These are phyloP conservation scores for Polylopha cassiicola DNA, from an alignment of 2,888 invertebrate genomes.

Conservation along the genomic window DNA sequence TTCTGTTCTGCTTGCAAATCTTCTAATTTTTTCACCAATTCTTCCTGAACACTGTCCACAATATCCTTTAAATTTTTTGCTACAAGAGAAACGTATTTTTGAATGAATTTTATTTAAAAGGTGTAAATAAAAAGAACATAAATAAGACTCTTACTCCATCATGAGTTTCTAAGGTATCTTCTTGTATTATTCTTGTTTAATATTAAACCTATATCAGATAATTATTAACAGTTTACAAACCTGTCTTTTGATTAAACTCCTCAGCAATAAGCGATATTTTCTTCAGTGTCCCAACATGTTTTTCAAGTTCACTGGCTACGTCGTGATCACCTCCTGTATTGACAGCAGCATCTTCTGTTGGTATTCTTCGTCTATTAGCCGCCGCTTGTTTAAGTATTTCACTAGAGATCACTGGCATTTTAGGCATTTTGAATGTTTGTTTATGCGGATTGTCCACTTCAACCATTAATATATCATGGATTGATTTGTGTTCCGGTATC, in stretches of 20 bases:
- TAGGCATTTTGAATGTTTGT: conserved; percentile 50
- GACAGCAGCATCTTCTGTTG: conserved; percentile 47
- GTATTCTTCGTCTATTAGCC: conserved; percentile 33
- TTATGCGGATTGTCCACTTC: conserved; percentile 22
- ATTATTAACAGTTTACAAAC: no score
- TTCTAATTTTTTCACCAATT: conserved; percentile 61
- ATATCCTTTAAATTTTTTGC: conserved; percentile 70
- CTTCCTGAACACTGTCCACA: conserved; percentile 66
- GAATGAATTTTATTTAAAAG: not conserved
- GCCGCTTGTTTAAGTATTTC: conserved; percentile 49
- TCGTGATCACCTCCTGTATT: conserved; percentile 56
- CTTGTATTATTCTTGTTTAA: no score
- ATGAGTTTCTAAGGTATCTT: no score
- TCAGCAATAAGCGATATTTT: conserved; percentile 70
- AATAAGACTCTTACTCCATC: not conserved
- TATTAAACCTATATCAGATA: no score
- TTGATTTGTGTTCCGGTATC: conserved; percentile 23
- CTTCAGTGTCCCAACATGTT: conserved; percentile 55
- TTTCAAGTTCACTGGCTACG: conserved; percentile 57
- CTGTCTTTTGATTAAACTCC: conserved; percentile 70
- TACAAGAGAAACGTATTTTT: conserved; percentile 32
- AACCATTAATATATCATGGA: conserved; percentile 26
- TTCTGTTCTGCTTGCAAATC: conserved; percentile 53
- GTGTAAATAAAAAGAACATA: not conserved
- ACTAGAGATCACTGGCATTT: conserved; percentile 61